phyloP scores from a whole-genome alignment of 35 echinoderm and acorn worm species.

The Strongylocentrotus purpuratus region DNA sequence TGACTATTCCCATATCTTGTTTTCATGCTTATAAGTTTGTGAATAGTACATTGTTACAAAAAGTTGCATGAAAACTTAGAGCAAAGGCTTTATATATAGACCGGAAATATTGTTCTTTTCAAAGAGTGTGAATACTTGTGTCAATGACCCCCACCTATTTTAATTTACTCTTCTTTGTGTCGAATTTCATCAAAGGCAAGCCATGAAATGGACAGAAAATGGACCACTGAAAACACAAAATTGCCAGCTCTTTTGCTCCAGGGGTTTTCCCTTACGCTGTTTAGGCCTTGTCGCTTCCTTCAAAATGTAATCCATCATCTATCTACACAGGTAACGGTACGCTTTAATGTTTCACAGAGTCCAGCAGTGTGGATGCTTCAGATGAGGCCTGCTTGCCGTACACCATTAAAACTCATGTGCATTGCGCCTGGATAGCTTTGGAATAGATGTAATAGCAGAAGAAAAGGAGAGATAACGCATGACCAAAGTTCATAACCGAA shows the following conservation, averaged over 20 bases:
- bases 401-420: background rate
- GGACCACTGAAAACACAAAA: background rate
- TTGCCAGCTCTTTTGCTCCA: background rate
- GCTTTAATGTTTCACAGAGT: background rate
- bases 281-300: background rate
- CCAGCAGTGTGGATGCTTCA: background rate
- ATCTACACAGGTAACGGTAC: background rate
- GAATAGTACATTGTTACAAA: no score
- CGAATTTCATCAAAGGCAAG: background rate
- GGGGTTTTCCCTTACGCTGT: background rate
- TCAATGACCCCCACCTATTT: background rate
- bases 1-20: no score
- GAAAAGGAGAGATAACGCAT: slow-evolving; percentile 10
- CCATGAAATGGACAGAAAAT: background rate
- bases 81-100: background rate
- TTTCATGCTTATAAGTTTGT: no score
- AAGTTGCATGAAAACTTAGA: no score
- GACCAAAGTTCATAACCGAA: background rate
- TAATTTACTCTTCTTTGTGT: background rate
- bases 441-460: background rate
- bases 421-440: background rate
- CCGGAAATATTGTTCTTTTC: background rate
- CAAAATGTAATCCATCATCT: background rate
- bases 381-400: background rate
- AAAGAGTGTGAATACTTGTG: background rate